These are phyloP conservation scores for Toxonevra muliebris DNA, from an alignment of 2,888 invertebrate genomes.

Conservation along the genomic window DNA sequence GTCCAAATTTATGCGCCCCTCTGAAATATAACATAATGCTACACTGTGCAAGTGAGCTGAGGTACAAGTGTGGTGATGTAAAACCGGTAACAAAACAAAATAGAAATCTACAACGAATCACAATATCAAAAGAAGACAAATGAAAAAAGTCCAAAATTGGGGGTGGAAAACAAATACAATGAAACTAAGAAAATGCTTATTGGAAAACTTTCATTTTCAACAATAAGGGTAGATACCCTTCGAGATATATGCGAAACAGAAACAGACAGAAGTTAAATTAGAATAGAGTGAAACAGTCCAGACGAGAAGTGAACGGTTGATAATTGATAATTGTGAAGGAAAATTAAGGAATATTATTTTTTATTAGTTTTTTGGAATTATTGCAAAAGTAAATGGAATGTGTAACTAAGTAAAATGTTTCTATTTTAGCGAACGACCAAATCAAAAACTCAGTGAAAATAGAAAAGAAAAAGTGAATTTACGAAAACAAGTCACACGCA, in stretches of 20 bases:
- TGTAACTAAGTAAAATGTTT: constrained; percentile 10
- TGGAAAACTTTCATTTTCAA: constrained; percentile 30
- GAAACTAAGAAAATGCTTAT: constrained; percentile 14
- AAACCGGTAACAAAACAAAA: constrained; percentile 31
- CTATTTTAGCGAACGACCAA: constrained; percentile 3
- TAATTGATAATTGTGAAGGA: constrained; percentile 13
- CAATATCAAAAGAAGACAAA: not conserved
- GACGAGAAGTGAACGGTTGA: constrained; percentile 10
- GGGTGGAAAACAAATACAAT: constrained; percentile 47
- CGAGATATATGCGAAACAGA: not conserved
- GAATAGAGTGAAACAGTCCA: constrained; percentile 46
- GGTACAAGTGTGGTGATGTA: not conserved
- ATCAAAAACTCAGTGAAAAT: constrained; percentile 10
- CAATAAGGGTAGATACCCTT: constrained; percentile 50
- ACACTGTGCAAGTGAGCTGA: not conserved
- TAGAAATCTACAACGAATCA: constrained; percentile 5
- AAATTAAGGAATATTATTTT: not conserved
- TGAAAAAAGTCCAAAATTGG: constrained; percentile 48
- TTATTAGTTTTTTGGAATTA: not conserved
- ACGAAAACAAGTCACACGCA: too few relatives aligned
- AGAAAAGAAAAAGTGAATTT: not conserved
- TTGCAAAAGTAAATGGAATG: not conserved
- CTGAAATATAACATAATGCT: not conserved
- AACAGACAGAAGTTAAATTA: constrained; percentile 49
- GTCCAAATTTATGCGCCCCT: not conserved